Percentiles rank a stretch among this genome's conserved stretches.
Conservation (phyloP, 2,888 invertebrate genomes). For the Drosophila paranaensis region DNA sequence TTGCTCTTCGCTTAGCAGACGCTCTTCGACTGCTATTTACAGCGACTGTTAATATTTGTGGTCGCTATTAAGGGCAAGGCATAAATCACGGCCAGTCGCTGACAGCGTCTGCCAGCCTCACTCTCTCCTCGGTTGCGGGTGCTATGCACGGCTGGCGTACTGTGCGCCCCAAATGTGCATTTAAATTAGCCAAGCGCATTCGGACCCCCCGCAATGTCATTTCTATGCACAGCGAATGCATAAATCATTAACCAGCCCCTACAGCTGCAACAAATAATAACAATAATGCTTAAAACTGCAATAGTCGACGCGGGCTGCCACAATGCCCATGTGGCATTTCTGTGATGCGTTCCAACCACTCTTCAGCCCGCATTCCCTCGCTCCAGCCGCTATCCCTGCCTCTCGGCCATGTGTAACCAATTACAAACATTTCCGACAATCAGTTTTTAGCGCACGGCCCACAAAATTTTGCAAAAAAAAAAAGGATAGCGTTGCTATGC, state of each 20-base stretch:
- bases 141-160: not conserved
- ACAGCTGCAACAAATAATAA: constrained; percentile 69
- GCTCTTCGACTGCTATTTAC: constrained; percentile 17
- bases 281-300: constrained; percentile 75
- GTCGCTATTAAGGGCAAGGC: constrained; percentile 2
- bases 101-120: constrained; percentile 32
- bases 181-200: constrained; percentile 65
- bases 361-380: not conserved
- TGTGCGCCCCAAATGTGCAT: constrained; percentile 74
- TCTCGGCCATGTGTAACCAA: constrained; percentile 61
- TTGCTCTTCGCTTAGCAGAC: constrained; percentile 41
- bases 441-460: constrained; percentile 64
- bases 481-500: not conserved
- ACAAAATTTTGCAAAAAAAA: constrained; percentile 17
- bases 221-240: constrained; percentile 73
- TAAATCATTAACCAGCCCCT: constrained; percentile 73
- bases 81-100: constrained; percentile 66
- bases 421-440: constrained; percentile 74
- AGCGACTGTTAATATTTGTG: constrained; percentile 1
- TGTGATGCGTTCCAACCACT: constrained; percentile 18
- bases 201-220: constrained; percentile 57
- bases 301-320: constrained; percentile 61
- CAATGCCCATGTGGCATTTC: constrained; percentile 65
- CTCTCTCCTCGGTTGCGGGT: constrained; percentile 5
- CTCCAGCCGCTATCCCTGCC: not conserved